phyloP scores from a whole-genome alignment of 1,140 invertebrate species.

The Heterodera carotae region DNA sequence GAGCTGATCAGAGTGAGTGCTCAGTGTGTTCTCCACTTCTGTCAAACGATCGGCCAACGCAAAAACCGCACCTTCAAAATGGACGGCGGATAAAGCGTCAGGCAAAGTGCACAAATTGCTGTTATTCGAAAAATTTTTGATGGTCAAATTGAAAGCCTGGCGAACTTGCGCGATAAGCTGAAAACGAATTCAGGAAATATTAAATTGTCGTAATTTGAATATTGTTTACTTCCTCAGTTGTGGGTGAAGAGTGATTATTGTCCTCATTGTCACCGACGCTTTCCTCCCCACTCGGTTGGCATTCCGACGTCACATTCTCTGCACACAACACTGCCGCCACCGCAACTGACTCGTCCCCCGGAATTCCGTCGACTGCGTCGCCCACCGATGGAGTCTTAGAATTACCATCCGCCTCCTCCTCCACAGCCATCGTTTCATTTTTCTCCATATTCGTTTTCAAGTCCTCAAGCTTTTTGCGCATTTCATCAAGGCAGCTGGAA shows the following conservation, averaged over 20 bases:
- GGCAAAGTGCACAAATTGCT: background rate
- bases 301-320: background rate
- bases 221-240: background rate
- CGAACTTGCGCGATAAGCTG: constrained; percentile 34
- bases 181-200: background rate
- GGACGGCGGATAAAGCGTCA: background rate
- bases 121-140: constrained; percentile 9
- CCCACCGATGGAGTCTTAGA: no score
- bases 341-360: background rate
- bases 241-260: background rate
- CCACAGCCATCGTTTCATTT: background rate
- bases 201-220: no score
- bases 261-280: background rate
- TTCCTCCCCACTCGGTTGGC: background rate
- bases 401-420: constrained; percentile 1
- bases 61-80: background rate
- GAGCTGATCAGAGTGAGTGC: constrained; percentile 40
- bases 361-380: background rate
- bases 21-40: constrained; percentile 33
- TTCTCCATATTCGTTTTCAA: constrained; percentile 16
- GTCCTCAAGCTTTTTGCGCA: constrained; percentile 39
- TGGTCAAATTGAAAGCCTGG: constrained; percentile 23
- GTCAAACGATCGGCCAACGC: constrained; percentile 23
- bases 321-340: background rate
- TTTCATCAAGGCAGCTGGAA: constrained; percentile 32